phyloP scores from a whole-genome alignment of 2,888 invertebrate species.

The Brachyptera risi region DNA sequence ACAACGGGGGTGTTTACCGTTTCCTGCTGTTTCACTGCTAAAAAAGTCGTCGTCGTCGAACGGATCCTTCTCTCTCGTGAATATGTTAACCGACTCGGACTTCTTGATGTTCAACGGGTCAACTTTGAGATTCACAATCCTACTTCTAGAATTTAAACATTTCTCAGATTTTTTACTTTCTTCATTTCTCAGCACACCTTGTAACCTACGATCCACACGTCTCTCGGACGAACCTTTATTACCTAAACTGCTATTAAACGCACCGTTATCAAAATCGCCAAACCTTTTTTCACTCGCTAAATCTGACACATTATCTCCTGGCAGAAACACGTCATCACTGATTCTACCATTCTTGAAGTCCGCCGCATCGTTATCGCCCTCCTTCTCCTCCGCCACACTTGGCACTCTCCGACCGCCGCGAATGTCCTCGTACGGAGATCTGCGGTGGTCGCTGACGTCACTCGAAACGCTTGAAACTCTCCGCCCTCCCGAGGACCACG shows the following conservation, averaged over 20 bases:
- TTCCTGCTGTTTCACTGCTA: slow-evolving; percentile 30
- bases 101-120: slow-evolving; percentile 50
- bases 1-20: slow-evolving; percentile 25
- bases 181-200: no score
- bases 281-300: slow-evolving; percentile 18
- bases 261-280: slow-evolving; percentile 28
- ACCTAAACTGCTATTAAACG: slow-evolving; percentile 22
- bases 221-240: slow-evolving; percentile 23
- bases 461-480: slow-evolving; percentile 37
- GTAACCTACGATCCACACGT: slow-evolving; percentile 23
- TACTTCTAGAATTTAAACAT: slow-evolving; percentile 33
- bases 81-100: slow-evolving; percentile 87
- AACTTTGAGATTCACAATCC: slow-evolving; percentile 26
- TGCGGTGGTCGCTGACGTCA: slow-evolving; percentile 37
- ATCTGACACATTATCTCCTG: slow-evolving; percentile 27
- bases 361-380: slow-evolving; percentile 25
- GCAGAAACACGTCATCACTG: slow-evolving; percentile 36
- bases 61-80: slow-evolving; percentile 79
- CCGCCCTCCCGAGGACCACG: slow-evolving; percentile 22
- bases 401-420: slow-evolving; percentile 25
- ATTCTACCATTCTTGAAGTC: slow-evolving; percentile 31
- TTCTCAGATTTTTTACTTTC: slow-evolving; percentile 36
- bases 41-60: slow-evolving; percentile 84
- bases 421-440: slow-evolving; percentile 34
- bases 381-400: slow-evolving; percentile 30